A percentile compares a stretch with the other conserved stretches of the same genome.
phyloP scores from a whole-genome alignment of 1,140 invertebrate species.

The Monochamus saltuarius region DNA sequence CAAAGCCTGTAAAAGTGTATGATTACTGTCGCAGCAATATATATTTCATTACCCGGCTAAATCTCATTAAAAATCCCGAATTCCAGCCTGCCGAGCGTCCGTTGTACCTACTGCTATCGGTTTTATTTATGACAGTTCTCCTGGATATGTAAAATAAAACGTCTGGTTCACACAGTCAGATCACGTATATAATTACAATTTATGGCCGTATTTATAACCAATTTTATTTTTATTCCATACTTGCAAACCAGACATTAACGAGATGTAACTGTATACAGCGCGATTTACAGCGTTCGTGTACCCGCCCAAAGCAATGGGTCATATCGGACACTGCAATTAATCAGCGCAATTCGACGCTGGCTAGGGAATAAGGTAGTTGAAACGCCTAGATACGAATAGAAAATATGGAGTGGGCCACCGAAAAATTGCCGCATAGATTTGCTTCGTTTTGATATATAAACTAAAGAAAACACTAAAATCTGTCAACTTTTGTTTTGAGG shows the following conservation, averaged over 20 bases:
- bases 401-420: too few species aligned
- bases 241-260: conserved; percentile 15
- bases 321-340: too few species aligned
- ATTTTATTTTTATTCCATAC: conserved; percentile 25
- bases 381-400: too few species aligned
- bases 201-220: conserved; percentile 23
- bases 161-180: conserved; percentile 22
- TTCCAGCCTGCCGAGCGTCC: neutral
- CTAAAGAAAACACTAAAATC: too few species aligned
- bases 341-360: too few species aligned
- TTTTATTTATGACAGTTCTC: neutral
- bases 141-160: conserved; percentile 12
- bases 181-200: conserved; percentile 27
- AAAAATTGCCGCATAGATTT: too few species aligned
- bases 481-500: too few species aligned
- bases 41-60: neutral
- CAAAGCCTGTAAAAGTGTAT: neutral
- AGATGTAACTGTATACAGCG: conserved; percentile 19
- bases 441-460: too few species aligned
- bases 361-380: too few species aligned
- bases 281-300: neutral
- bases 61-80: neutral
- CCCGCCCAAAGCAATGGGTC: neutral
- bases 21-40: conserved; percentile 1
- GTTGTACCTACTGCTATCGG: neutral